Base-by-base conservation (phyloP, 2,888 invertebrate genomes). In the Apodemia duryi region DNA sequence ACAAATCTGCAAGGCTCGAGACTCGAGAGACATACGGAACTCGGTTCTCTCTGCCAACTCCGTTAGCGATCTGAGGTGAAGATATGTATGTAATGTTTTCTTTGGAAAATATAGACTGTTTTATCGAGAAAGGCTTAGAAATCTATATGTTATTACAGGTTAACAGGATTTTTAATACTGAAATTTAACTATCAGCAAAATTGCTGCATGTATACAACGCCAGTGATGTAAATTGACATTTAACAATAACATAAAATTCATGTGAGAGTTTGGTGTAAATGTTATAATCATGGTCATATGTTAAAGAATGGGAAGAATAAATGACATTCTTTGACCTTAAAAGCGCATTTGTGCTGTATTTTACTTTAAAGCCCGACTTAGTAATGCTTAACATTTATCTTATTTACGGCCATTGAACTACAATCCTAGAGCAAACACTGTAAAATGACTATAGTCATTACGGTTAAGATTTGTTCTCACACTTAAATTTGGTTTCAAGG, bases 371-470 rank as follows among this genome's bases (percentile, higher is more conserved):
- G 32, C 32, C 7, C 57, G 35, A 11, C 32, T 57, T 35, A 57
- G 29, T 54, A 54, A 54, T 54, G 54, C 11, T 57, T 13, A 32
- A 29, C 35, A 13, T 57, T 57, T 57, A 57, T 32, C 32, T 57
- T 32, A 11, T 57, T 32, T 57, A 32, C 29, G 57, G 57, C 11
- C 57, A 57, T 57, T 10, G 57, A 32, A 57, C 57, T 13, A 57
- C 32, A 57, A 57, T 57, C 57, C 6, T 13, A 57, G 57, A 32
- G 32, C 57, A 57, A 57, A 57, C 57, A 32, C 57, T 35, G 57
- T 57, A 57, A 57, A 57, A 57, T 57, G 29, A 57, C 57, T 13
- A 35, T 32, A 57, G 57, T 57, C 32, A 57, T 57, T 57, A 57
- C 57, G 57, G 32, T 32, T 57, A 13, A 57, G 35, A 57, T 57